Conservation (phyloP, 2,888 invertebrate genomes). For the Heliconius charithonia region DNA sequence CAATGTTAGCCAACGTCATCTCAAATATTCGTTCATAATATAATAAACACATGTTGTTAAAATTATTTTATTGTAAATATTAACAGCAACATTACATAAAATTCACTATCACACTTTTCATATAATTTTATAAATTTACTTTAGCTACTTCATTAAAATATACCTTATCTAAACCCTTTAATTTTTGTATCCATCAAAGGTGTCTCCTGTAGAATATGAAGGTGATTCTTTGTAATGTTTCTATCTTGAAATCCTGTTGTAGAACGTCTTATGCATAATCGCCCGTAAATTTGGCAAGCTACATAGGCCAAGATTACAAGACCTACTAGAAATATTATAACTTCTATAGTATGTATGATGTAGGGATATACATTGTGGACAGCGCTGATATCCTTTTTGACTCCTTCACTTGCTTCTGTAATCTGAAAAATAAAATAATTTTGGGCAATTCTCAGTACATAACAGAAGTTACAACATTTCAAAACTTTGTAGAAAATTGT, state of each 20-base stretch:
- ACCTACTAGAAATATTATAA: constrained; percentile 51
- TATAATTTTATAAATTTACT: background rate
- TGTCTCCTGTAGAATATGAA: background rate
- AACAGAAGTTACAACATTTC: too few relatives aligned
- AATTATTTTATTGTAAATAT: background rate
- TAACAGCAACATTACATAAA: background rate
- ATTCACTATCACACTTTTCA: background rate
- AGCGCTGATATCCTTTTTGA: constrained; percentile 53
- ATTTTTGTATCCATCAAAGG: background rate
- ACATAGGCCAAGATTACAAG: constrained; percentile 51
- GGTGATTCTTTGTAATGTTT: background rate
- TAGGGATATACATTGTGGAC: constrained; percentile 58
- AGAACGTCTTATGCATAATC: constrained; percentile 46
- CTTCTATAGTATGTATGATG: constrained; percentile 52
- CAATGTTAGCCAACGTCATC: background rate
- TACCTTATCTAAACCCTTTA: background rate
- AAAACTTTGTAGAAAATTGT: too few relatives aligned
- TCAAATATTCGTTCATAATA: background rate
- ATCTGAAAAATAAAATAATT: constrained; percentile 54
- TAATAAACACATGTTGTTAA: background rate
- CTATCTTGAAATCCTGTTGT: constrained; percentile 1
- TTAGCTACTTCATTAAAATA: background rate
- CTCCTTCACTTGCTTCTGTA: constrained; percentile 57
- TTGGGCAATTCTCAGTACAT: too few relatives aligned
- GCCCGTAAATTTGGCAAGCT: constrained; percentile 47